phyloP scores from a whole-genome alignment of 2,888 invertebrate genomes.

The Hylaea fasciaria region DNA sequence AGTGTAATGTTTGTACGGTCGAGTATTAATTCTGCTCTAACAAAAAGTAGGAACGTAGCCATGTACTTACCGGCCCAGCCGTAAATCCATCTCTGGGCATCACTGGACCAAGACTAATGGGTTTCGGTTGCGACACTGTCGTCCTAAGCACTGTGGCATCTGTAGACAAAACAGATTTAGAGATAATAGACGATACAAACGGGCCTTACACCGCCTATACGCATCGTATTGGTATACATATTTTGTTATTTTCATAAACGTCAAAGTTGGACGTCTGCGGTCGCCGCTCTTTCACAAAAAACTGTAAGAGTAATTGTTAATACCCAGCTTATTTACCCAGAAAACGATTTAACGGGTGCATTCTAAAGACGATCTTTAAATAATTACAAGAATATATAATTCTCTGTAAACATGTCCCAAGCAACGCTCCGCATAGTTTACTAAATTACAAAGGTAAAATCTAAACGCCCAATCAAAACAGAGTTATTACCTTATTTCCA shows the following conservation, averaged over 20 bases:
- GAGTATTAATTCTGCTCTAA: too few relatives aligned
- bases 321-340: too few relatives aligned
- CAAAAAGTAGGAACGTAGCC: too few relatives aligned
- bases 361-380: neutral
- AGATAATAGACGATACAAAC: too few relatives aligned
- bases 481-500: slow-evolving; percentile 33
- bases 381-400: neutral
- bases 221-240: too few relatives aligned
- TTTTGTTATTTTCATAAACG: too few relatives aligned
- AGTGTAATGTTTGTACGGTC: too few relatives aligned
- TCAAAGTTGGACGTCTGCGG: too few relatives aligned
- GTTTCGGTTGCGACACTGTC: slow-evolving; percentile 46
- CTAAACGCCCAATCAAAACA: slow-evolving; percentile 6
- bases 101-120: slow-evolving; percentile 51
- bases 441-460: slow-evolving; percentile 2
- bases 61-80: slow-evolving; percentile 43
- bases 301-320: too few relatives aligned
- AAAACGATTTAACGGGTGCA: too few relatives aligned
- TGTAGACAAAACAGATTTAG: neutral
- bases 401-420: neutral
- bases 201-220: too few relatives aligned
- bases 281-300: too few relatives aligned
- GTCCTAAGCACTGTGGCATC: slow-evolving; percentile 28
- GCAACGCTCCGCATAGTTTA: slow-evolving; percentile 10
- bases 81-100: slow-evolving; percentile 66